Base-by-base conservation (phyloP, 2,888 invertebrate genomes). In the Nesidiocoris tenuis region DNA sequence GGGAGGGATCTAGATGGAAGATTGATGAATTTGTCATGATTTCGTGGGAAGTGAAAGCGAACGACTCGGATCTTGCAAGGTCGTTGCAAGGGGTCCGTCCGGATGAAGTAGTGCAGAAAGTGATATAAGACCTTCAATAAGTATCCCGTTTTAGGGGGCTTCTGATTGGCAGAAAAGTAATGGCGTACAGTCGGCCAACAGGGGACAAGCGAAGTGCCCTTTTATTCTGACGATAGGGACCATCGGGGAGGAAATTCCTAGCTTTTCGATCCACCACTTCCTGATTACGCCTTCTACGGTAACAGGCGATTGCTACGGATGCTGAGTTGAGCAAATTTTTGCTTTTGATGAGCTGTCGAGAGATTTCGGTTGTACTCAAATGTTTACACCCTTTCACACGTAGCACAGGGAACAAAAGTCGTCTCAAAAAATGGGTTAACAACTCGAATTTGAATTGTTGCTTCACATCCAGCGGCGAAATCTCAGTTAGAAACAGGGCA, bases 11-110 rank as follows among this genome's bases (percentile, higher is more conserved):
- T 24, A 68, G 57, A 68, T 68, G 68, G 23, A 68, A 68, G 68
- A 59, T 68, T 57, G 68, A 59, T 68, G 68, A 68, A 68, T 68
- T 68, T 68, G 68, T 68, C 68, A 68, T 68, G 68, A 68, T 68
- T 59, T 23, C 12, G 12, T 12, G 56, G 57, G 59, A 68, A 7
- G 64, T 23, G 25, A 24, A n/a, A 64, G 16, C 25, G 64, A 25
- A 39, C 39, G 39, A 39, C 39, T n/a, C 24, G 18, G 25, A 24
- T 64, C 55, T 68, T 68, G 57, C 21, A 39, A 59, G 22, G 59
- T 25, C 39, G 66, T 24, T 7, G 66, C 1, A 12, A 7, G 1
- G 39, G 2, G 66, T 2, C n/a, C 1, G 39, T 19, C 22, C 63
- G 19, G 22, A 23, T 59, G 22, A 68, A 67, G 68, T 23, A 68